phyloP scores from a whole-genome alignment of 2,797 vertebrate genomes.

The Scyliorhinus canicula region DNA sequence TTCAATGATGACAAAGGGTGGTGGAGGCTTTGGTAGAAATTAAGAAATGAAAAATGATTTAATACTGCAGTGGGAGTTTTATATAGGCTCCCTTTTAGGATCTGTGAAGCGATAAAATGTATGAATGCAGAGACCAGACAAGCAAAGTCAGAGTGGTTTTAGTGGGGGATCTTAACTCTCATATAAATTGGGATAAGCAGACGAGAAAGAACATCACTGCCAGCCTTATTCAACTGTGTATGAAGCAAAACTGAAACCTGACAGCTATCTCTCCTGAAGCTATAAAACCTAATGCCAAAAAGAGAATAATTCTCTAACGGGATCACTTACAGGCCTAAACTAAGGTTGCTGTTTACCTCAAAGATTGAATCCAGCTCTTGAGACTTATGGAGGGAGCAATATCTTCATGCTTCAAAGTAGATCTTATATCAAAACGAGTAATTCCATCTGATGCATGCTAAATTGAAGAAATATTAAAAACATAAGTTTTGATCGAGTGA shows the following conservation, averaged over 20 bases:
- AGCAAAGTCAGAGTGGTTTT: too few relatives aligned
- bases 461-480: conserved; percentile 17
- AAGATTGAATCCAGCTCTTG: conserved; percentile 94
- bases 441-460: conserved; percentile 94
- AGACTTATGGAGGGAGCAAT: conserved; percentile 84
- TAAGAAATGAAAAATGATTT: too few relatives aligned
- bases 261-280: not conserved
- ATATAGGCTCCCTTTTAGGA: too few relatives aligned
- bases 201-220: not conserved
- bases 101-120: too few relatives aligned
- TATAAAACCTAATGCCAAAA: not conserved
- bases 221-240: not conserved
- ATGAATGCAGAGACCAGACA: too few relatives aligned
- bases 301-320: not conserved
- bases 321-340: not conserved
- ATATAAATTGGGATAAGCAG: too few relatives aligned
- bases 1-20: too few relatives aligned
- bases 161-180: too few relatives aligned
- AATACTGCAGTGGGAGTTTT: too few relatives aligned
- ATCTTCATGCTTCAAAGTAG: conserved; percentile 86
- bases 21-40: too few relatives aligned
- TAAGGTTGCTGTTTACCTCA: conserved; percentile 66
- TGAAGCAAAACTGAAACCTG: not conserved
- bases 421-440: conserved; percentile 81
- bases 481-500: not conserved